phyloP scores from a whole-genome alignment of 2,113 vertebrate species.

The Serinus canaria region DNA sequence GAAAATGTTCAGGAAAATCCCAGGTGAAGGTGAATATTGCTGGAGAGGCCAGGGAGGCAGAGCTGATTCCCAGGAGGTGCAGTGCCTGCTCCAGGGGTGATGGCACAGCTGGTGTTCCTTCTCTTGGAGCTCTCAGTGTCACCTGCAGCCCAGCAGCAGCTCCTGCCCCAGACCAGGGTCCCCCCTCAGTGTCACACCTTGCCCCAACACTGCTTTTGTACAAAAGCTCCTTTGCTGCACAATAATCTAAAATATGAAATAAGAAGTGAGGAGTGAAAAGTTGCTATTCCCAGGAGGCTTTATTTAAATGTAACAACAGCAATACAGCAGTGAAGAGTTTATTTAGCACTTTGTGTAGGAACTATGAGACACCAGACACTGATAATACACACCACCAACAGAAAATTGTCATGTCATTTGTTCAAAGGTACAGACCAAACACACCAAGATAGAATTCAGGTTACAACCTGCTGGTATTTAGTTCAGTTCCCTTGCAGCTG shows the following conservation, averaged over 20 bases:
- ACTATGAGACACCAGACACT: background rate
- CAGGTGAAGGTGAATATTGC: accelerated
- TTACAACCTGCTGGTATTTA: slow-evolving; percentile 29
- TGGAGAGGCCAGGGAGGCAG: background rate
- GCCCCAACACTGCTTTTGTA: background rate
- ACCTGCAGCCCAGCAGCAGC: background rate
- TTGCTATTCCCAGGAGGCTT: background rate
- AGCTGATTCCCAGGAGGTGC: background rate
- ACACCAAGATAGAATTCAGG: background rate
- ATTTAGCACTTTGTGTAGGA: background rate
- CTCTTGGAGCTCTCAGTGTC: background rate
- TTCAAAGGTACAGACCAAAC: background rate
- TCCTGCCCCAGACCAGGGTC: accelerated
- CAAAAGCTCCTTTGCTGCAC: background rate
- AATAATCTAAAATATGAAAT: background rate
- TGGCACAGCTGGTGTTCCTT: accelerated
- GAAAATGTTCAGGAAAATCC: accelerated
- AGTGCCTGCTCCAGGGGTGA: background rate
- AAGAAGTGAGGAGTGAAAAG: background rate
- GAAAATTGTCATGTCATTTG: background rate
- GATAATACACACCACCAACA: background rate
- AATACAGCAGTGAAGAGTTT: background rate
- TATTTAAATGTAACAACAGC: background rate
- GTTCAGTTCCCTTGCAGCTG: slow-evolving; percentile 36
- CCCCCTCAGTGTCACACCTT: background rate